Conservation (phyloP, 1,140 invertebrate species). For the Drosophila funebris region DNA sequence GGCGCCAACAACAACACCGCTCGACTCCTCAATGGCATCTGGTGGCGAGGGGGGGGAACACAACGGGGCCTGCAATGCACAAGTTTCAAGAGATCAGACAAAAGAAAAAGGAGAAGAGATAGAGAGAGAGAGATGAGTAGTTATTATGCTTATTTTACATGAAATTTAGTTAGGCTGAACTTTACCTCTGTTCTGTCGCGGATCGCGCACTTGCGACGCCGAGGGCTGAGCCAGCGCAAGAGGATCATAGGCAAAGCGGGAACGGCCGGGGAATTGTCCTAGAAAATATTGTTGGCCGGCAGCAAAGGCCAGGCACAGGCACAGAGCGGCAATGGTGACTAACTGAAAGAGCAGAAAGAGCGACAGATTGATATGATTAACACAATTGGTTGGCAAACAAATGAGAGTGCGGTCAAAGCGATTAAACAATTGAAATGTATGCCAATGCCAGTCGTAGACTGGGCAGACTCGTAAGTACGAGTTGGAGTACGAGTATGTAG, state of each 20-base stretch:
- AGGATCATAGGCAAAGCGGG: conserved; percentile 63
- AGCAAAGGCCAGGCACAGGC: conserved; percentile 71
- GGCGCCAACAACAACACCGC: conserved; percentile 83
- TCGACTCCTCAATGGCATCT: conserved; percentile 78
- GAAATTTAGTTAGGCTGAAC: not conserved
- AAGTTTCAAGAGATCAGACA: too few relatives aligned
- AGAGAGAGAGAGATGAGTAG: not conserved
- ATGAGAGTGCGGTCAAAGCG: conserved; percentile 57
- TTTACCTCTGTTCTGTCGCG: conserved; percentile 79
- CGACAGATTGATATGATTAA: conserved; percentile 26
- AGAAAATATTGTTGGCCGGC: conserved; percentile 75
- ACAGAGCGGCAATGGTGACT: conserved; percentile 72
- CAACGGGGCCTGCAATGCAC: conserved; percentile 72
- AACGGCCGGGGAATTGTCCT: conserved; percentile 63
- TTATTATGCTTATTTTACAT: not conserved
- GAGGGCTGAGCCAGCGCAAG: conserved; percentile 61
- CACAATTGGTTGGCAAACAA: not conserved
- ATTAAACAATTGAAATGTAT: conserved; percentile 73
- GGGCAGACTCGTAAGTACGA: too few relatives aligned
- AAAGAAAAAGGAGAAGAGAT: not conserved
- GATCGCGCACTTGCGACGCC: conserved; percentile 68
- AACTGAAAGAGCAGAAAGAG: conserved; percentile 55
- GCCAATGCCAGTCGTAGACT: conserved; percentile 78
- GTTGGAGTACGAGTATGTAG: too few relatives aligned
- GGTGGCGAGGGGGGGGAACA: conserved; percentile 80